Percentiles rank a stretch among this genome's conserved stretches.
phyloP scores from a whole-genome alignment of 2,888 invertebrate genomes.

The Sminthurinus aureus region DNA sequence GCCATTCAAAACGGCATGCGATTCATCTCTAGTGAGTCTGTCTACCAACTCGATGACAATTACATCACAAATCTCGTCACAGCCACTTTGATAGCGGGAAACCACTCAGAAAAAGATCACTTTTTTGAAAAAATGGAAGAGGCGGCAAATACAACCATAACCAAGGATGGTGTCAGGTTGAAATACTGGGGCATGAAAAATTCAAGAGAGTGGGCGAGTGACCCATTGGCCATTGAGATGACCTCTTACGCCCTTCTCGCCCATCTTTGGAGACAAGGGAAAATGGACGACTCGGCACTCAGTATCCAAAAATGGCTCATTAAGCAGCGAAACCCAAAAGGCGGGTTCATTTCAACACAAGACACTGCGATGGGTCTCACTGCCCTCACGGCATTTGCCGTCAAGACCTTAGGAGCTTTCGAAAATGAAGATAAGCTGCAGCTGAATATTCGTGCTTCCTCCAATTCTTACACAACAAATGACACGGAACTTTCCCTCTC shows the following conservation, averaged over 20 bases:
- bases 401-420: neutral
- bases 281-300: conserved; percentile 63
- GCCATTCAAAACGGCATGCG: conserved; percentile 12
- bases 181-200: too few species aligned
- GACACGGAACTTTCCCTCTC: too few species aligned
- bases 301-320: conserved; percentile 77
- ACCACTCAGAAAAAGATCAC: conserved; percentile 59
- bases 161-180: neutral
- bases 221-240: conserved; percentile 67
- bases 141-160: conserved; percentile 31
- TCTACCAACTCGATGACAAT: conserved; percentile 58
- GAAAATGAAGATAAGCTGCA: neutral
- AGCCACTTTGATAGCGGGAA: conserved; percentile 63
- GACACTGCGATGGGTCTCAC: conserved; percentile 64
- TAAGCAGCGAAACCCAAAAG: conserved; percentile 72
- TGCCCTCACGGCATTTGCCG: conserved; percentile 61
- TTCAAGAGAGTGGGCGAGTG: conserved; percentile 55
- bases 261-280: conserved; percentile 61
- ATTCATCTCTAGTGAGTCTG: conserved; percentile 54
- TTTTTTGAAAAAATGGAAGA: conserved; percentile 60
- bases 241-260: conserved; percentile 67
- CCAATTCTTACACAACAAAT: too few species aligned
- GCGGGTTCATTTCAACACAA: conserved; percentile 76
- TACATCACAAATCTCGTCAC: conserved; percentile 64
- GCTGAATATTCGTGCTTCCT: too few species aligned